Percentiles rank a stretch among this genome's conserved stretches.
Conservation (phyloP, 2,888 invertebrate genomes). For the Ischnus inquisitorius region DNA sequence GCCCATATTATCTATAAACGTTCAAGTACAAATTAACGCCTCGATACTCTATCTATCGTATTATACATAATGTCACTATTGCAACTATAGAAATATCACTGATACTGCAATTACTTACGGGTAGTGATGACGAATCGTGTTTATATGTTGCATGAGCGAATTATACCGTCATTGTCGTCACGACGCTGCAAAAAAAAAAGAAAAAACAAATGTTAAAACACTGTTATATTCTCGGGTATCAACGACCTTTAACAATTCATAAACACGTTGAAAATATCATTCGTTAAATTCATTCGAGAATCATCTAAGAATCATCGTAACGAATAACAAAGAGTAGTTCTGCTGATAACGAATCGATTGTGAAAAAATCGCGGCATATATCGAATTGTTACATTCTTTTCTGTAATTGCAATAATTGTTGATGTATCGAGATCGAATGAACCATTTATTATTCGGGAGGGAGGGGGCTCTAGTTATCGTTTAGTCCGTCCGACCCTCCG, state of each 20-base stretch:
- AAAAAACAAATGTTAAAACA: no score
- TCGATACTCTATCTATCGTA: slow-evolving; percentile 39
- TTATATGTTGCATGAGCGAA: slow-evolving; percentile 67
- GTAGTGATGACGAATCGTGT: slow-evolving; percentile 60
- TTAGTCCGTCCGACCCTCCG: slow-evolving; percentile 12
- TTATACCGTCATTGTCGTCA: slow-evolving; percentile 49
- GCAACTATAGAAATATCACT: slow-evolving; percentile 45
- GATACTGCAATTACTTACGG: slow-evolving; percentile 48
- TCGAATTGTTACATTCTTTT: not conserved
- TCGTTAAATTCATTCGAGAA: not conserved
- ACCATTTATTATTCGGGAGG: slow-evolving; percentile 16
- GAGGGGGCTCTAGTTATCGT: not conserved
- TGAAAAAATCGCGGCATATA: slow-evolving; percentile 11
- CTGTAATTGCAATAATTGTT: slow-evolving; percentile 36
- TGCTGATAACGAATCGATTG: not conserved
- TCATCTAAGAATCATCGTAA: not conserved
- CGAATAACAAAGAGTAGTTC: not conserved
- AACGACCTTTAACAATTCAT: no score
- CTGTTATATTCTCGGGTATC: no score
- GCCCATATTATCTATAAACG: not conserved
- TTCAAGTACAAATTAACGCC: slow-evolving; percentile 30
- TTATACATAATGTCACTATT: slow-evolving; percentile 53
- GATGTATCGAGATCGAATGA: slow-evolving; percentile 19
- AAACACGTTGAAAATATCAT: not conserved
- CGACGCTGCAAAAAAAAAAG: slow-evolving; percentile 33